Conservation (phyloP, 2,797 vertebrate species). For the Tinamus major region DNA sequence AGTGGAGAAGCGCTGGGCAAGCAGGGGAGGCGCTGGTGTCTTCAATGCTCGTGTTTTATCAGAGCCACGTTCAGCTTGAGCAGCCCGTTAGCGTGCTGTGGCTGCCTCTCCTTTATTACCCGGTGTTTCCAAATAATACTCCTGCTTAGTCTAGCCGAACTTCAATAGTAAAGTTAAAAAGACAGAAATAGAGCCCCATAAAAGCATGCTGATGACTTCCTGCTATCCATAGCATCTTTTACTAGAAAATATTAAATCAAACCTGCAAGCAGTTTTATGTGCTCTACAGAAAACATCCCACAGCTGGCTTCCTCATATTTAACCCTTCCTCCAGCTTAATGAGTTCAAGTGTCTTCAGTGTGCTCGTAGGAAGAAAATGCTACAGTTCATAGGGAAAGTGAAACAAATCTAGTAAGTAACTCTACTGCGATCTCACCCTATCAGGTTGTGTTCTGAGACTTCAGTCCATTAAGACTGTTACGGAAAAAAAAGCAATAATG, state of each 20-base stretch:
- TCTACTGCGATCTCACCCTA: not conserved
- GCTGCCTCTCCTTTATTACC: not conserved
- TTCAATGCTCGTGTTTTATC: conserved; percentile 45
- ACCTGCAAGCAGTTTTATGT: conserved; percentile 45
- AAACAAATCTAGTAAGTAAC: conserved; percentile 27
- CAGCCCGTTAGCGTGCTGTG: not conserved
- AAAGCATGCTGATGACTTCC: not conserved
- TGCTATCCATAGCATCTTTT: conserved; percentile 5
- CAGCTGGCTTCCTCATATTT: not conserved
- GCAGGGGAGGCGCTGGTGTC: not conserved
- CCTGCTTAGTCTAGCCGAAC: conserved; percentile 10
- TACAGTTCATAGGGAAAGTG: conserved; percentile 26
- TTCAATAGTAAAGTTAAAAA: conserved; percentile 11
- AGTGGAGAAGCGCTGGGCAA: not conserved
- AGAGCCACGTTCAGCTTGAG: not conserved
- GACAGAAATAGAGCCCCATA: conserved; percentile 18
- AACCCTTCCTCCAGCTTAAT: not conserved
- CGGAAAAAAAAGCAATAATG: not conserved
- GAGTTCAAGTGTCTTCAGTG: not conserved
- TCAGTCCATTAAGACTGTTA: not conserved
- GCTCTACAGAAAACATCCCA: conserved; percentile 19
- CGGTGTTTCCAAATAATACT: conserved; percentile 29
- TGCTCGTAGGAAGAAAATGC: not conserved
- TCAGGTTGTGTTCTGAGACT: not conserved
- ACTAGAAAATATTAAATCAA: not conserved